phyloP scores from a whole-genome alignment of 2,797 vertebrate genomes.

The Varecia variegata region DNA sequence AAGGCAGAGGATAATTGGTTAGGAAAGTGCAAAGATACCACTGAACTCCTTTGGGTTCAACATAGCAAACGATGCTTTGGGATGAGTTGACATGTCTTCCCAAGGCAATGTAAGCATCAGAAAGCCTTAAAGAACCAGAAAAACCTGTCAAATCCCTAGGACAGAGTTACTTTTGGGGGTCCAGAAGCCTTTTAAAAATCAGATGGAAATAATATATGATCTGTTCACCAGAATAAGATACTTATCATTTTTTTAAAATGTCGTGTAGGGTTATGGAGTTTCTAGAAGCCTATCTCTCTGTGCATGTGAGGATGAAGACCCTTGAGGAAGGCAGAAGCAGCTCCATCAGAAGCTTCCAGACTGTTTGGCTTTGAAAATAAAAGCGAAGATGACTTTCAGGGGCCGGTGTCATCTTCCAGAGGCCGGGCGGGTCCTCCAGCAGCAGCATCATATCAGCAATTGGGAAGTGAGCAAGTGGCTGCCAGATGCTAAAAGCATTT shows the following conservation, averaged over 20 bases:
- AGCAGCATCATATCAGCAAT: background rate
- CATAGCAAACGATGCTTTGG: background rate
- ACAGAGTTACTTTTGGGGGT: background rate
- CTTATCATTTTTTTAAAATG: background rate
- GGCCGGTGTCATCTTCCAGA: background rate
- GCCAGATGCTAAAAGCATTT: slow-evolving; percentile 72
- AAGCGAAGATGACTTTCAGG: background rate
- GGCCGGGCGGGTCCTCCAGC: background rate
- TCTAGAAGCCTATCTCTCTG: background rate
- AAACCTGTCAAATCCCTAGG: background rate
- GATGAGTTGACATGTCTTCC: background rate
- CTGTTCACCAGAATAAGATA: background rate
- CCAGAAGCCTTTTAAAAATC: background rate
- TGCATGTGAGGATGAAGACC: background rate
- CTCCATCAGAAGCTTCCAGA: slow-evolving; percentile 3
- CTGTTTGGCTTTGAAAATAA: background rate
- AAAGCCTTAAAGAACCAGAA: background rate
- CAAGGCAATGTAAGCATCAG: background rate
- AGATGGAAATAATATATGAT: background rate
- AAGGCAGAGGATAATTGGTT: background rate
- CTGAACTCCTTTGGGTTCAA: background rate
- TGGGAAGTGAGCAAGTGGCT: slow-evolving; percentile 25
- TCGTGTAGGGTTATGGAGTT: background rate
- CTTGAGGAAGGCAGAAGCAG: background rate
- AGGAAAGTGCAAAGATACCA: background rate